Base-by-base conservation (phyloP, 2,888 invertebrate species). In the Celastrina argiolus region DNA sequence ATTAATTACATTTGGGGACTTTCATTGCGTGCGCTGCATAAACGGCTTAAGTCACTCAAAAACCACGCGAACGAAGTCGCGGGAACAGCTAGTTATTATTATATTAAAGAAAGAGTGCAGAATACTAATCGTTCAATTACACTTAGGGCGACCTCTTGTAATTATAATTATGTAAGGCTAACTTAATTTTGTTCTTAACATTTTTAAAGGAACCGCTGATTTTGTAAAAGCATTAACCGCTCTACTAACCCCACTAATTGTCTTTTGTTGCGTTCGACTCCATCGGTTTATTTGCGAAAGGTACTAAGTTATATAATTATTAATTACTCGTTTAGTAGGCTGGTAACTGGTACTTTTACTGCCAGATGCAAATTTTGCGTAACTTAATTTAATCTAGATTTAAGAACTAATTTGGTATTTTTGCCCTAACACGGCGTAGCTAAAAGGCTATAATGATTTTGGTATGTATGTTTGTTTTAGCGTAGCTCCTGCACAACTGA, bases 281-380 rank as follows among this genome's bases (percentile, higher is more conserved):
- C 65, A 65, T 65, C 66, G 67, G 68, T 67, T 74, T 71, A 69
- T 66, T 59, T 72, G 72, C 71, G 75, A 75, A 77, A 74, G 74
- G 70, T 64, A 64, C 69, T 67, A 67, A 71, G 61, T 61, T 61
- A 61, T 36, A 22, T 61, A 61, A 61, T 61, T 61, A 22, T 18
- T 36, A 61, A 61, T 61, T 61, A 61, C 10, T 14, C 6, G 61
- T 36, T 39, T 36, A 59, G 31, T 59, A 59, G 31, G 59, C 59
- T 59, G 16, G 56, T 56, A n/a, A n/a, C n/a, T n/a, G 12, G 18
- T 31, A 59, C 59, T 59, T 59, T 59, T 34, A 59, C 34, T 59
- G 10, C 59, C 16, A 31, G 59, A 16, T 31, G 31, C 18, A 16
- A 59, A 59, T 14, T 34, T 31, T 59, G 59, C 59, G 59, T 59